A percentile compares a stretch with the other conserved stretches of the same genome.
Evolutionary conservation across 2,888 invertebrate species (phyloP).

Genomic region (Ormyrus thymus): DNA sequence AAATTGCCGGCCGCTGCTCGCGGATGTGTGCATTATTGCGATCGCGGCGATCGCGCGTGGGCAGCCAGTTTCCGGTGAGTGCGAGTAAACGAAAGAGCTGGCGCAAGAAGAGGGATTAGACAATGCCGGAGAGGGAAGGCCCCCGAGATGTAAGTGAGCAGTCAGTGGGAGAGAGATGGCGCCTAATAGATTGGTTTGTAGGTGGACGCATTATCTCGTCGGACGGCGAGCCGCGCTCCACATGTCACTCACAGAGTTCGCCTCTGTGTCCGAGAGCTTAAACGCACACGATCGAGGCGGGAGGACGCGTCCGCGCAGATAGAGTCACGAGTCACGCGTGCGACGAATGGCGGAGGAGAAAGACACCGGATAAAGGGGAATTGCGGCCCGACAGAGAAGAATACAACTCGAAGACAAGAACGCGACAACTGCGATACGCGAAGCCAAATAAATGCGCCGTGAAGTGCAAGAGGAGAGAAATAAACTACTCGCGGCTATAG

Average conservation of each 20-base stretch:
- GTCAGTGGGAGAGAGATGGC: conserved; percentile 71
- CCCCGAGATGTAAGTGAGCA: conserved; percentile 72
- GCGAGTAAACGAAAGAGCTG: conserved; percentile 24
- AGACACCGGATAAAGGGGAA: conserved; percentile 33
- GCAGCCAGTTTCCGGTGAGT: conserved; percentile 67
- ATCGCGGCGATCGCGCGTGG: conserved; percentile 47
- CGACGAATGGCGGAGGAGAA: background rate
- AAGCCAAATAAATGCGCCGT: conserved; percentile 19
- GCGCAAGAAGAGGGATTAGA: conserved; percentile 5
- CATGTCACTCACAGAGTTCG: background rate
- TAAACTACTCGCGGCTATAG: too few species aligned
- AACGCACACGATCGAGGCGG: background rate
- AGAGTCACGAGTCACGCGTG: conserved; percentile 39
- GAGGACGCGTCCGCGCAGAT: conserved; percentile 10
- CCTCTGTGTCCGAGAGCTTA: background rate
- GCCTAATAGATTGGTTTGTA: conserved; percentile 75
- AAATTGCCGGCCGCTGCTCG: conserved; percentile 42
- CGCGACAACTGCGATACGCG: background rate
- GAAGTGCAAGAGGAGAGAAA: conserved; percentile 6
- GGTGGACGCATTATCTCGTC: conserved; percentile 73
- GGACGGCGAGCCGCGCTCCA: background rate
- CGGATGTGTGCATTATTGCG: conserved; percentile 53
- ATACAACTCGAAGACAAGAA: conserved; percentile 11
- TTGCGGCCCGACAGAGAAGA: conserved; percentile 31
- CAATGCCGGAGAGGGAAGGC: conserved; percentile 56